Base-by-base conservation (phyloP, 2,888 invertebrate species). In the Labia minor region DNA sequence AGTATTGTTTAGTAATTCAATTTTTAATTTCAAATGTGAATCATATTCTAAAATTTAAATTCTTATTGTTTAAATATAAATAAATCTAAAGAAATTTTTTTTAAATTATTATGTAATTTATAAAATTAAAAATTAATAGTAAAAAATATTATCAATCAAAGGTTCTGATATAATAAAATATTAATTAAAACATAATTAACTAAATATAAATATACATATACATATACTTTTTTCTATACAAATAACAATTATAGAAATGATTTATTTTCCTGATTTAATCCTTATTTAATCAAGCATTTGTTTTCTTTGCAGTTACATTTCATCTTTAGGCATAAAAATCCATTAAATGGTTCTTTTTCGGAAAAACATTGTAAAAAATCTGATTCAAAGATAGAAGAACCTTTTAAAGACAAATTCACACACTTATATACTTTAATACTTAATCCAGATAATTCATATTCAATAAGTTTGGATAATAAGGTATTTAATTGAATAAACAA, bases 321-420 rank as follows among this genome's bases (percentile, higher is more conserved):
- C 73, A 99, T 99, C 78, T 95, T 99, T 81, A 86, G 92, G 65
- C 96, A 97, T 78, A 87, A 85, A 77, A 98, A 99, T 81, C 98
- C 97, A 10, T 82, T 87, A 74, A 98, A 94, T 76, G 94, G 92
- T 63, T 84, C 86, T 20, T 80, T 91, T 71, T 89, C 92, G 76
- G 99, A 99, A 79, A 98, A 99, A 75, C 98, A 99, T 76, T 90
- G 94, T 75, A 95, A 94, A 76, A 94, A 95, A 76, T 89, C 96
- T 18, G 87, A 86, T 70, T 87, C 88, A 69, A 86, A 91, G 18
- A 77, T 96, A 19, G 92, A 93, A 73, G 92, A 92, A 71, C 84
- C 86, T 37, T 93, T 92, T 81, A 90, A 90, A 73, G 98, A 99
- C 78, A 95, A 96, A 76, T 86, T 91, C 70, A 94, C 93, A 0